Conservation (phyloP, 2,888 invertebrate species). For the Loripinus fragilis region DNA sequence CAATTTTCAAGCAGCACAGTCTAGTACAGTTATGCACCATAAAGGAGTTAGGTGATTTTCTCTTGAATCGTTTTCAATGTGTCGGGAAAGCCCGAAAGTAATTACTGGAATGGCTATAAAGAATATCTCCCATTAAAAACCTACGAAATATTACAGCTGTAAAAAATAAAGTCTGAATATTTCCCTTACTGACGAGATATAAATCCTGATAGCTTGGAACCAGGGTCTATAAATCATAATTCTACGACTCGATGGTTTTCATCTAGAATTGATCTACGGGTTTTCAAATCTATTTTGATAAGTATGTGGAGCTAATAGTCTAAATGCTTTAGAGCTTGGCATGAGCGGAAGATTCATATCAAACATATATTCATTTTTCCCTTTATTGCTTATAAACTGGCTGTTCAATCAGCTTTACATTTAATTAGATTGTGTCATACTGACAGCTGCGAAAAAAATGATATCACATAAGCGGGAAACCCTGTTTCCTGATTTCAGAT, state of each 20-base stretch:
- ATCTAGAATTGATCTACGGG: conserved; percentile 14
- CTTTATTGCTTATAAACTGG: neutral
- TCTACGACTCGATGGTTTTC: conserved; percentile 9
- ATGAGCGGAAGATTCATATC: conserved; percentile 11
- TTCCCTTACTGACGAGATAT: conserved; percentile 12
- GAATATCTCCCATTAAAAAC: conserved; percentile 5
- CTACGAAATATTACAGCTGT: conserved; percentile 9
- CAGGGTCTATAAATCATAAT: conserved; percentile 11
- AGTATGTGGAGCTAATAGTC: conserved; percentile 1
- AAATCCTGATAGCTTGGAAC: conserved; percentile 9
- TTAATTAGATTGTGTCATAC: too few relatives aligned
- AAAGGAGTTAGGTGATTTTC: too few relatives aligned
- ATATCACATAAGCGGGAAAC: too few relatives aligned
- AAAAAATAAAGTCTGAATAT: neutral
- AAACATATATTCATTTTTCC: neutral
- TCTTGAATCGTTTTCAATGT: neutral
- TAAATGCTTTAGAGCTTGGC: conserved; percentile 6
- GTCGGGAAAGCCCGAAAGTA: neutral
- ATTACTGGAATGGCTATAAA: conserved; percentile 13
- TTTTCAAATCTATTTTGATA: conserved; percentile 14
- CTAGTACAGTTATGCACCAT: too few relatives aligned
- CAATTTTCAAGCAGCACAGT: too few relatives aligned
- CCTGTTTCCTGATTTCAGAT: too few relatives aligned
- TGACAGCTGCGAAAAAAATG: too few relatives aligned
- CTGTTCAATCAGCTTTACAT: neutral